These are phyloP conservation scores for Azemiops feae DNA, from an alignment of 2,113 vertebrate species.

Conservation along the genomic window DNA sequence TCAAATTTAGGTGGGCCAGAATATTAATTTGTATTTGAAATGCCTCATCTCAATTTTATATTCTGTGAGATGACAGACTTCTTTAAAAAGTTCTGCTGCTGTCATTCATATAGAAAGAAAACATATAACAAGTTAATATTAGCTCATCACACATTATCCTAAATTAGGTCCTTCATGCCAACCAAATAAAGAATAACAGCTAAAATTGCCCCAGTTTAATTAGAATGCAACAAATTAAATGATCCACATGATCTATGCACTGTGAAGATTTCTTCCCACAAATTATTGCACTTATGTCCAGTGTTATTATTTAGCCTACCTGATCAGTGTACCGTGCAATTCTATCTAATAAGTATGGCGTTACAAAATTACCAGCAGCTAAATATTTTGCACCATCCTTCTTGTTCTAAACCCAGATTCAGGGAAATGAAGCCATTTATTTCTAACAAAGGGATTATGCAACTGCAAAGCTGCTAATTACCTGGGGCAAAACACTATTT, in stretches of 20 bases:
- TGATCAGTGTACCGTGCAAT: background rate
- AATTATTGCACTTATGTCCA: background rate
- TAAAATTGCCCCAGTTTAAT: background rate
- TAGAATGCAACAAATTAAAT: background rate
- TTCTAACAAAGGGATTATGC: slow-evolving; percentile 1
- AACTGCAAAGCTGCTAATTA: slow-evolving; percentile 22
- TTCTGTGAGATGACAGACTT: background rate
- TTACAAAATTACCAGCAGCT: background rate
- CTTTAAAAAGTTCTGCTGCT: background rate
- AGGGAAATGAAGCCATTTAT: background rate
- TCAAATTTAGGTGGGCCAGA: background rate
- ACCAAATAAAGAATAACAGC: background rate
- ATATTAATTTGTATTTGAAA: background rate
- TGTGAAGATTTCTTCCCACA: background rate
- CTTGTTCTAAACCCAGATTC: background rate
- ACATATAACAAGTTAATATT: background rate
- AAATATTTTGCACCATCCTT: background rate
- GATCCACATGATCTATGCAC: background rate
- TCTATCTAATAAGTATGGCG: background rate
- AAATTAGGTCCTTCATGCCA: background rate
- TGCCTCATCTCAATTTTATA: background rate
- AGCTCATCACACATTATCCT: background rate
- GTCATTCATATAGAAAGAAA: too few species aligned
- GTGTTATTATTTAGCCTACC: background rate
- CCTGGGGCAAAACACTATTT: background rate